phyloP scores from a whole-genome alignment of 1,140 invertebrate genomes.

The Anadara kagoshimensis region DNA sequence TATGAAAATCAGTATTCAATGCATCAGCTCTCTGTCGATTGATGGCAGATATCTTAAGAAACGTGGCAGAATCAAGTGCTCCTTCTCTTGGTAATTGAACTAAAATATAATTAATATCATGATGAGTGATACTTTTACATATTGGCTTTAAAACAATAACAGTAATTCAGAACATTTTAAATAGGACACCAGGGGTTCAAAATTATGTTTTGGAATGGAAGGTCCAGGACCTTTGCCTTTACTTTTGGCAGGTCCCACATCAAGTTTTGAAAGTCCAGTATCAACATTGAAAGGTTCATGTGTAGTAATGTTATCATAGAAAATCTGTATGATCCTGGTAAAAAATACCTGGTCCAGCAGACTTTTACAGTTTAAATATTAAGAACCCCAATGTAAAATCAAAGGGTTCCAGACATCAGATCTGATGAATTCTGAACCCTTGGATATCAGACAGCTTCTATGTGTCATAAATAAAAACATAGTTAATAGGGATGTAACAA shows the following conservation, averaged over 20 bases:
- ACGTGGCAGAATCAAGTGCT: conserved; percentile 48
- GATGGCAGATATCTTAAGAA: conserved; percentile 45
- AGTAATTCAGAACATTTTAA: background rate
- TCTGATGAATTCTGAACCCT: no score
- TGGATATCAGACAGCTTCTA: no score
- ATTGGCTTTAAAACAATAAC: background rate
- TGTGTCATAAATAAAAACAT: no score
- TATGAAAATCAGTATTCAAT: conserved; percentile 54
- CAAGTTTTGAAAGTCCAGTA: no score
- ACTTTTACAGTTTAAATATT: no score
- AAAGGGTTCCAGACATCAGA: background rate
- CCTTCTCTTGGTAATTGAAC: conserved; percentile 52
- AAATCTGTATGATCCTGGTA: background rate
- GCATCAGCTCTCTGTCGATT: conserved; percentile 51
- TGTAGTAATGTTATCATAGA: background rate
- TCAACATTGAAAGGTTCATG: no score
- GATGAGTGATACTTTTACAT: background rate
- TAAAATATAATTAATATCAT: conserved; percentile 19
- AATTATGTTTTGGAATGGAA: no score
- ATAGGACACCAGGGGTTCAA: background rate
- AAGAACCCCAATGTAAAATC: no score
- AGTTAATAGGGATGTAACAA: no score
- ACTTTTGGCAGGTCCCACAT: no score
- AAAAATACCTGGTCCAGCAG: background rate
- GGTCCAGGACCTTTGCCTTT: no score